phyloP scores from a whole-genome alignment of 2,888 invertebrate species.

The Melikaiella ostensackeni region DNA sequence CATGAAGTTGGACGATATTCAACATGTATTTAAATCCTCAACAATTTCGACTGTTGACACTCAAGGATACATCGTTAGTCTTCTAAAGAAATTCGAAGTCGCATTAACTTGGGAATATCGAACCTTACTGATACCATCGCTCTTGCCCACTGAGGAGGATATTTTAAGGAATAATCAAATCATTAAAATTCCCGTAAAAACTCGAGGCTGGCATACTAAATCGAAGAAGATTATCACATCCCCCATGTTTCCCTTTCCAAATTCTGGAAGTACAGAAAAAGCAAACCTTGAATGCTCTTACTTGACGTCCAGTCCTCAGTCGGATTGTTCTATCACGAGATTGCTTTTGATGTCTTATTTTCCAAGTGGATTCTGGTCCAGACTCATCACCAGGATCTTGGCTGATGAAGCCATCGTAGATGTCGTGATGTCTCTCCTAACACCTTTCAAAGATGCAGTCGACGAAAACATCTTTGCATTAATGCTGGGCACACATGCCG shows the following conservation, averaged over 20 bases:
- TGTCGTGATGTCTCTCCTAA: slow-evolving; percentile 86
- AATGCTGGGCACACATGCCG: slow-evolving; percentile 85
- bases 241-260: slow-evolving; percentile 69
- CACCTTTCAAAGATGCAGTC: slow-evolving; percentile 84
- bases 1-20: slow-evolving; percentile 95
- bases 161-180: slow-evolving; percentile 75
- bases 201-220: slow-evolving; percentile 83
- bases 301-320: slow-evolving; percentile 78
- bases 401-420: slow-evolving; percentile 92
- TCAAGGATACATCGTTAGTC: slow-evolving; percentile 90
- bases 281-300: slow-evolving; percentile 72
- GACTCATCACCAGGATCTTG: slow-evolving; percentile 93
- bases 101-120: slow-evolving; percentile 97
- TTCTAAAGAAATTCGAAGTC: slow-evolving; percentile 98
- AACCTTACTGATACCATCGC: slow-evolving; percentile 93
- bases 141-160: slow-evolving; percentile 89
- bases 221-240: slow-evolving; percentile 80
- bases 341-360: slow-evolving; percentile 97
- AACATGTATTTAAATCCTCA: slow-evolving; percentile 94
- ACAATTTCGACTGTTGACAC: slow-evolving; percentile 85
- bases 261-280: slow-evolving; percentile 56
- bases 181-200: slow-evolving; percentile 81
- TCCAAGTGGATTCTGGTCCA: slow-evolving; percentile 98
- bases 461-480: slow-evolving; percentile 81
- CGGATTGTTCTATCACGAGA: slow-evolving; percentile 83